Evolutionary conservation across 2,113 vertebrate genomes (phyloP).

Genomic region (Grus americana): DNA sequence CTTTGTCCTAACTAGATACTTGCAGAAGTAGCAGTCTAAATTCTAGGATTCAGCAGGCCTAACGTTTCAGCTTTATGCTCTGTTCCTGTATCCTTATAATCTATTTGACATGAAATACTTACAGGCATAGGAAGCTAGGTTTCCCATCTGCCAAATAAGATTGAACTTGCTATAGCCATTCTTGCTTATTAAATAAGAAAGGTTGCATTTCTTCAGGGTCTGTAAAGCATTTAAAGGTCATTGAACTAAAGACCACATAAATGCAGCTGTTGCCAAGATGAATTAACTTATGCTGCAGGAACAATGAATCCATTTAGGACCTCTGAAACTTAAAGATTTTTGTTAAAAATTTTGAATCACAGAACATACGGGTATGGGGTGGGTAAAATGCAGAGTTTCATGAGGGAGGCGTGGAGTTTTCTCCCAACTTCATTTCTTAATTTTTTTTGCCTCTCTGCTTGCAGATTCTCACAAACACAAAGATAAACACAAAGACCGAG

Average conservation of each 20-base stretch:
- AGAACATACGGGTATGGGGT: neutral
- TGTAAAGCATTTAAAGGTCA: neutral
- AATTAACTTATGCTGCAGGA: constrained; percentile 2
- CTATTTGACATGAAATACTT: neutral
- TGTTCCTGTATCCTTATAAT: neutral
- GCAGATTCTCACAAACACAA: constrained; percentile 95
- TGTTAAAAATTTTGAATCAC: neutral
- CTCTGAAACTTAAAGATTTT: neutral
- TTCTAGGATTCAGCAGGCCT: neutral
- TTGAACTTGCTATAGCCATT: neutral
- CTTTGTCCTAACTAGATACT: neutral
- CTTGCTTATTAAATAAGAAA: neutral
- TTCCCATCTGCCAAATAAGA: neutral
- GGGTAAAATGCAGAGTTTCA: neutral
- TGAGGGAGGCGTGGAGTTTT: constrained; percentile 16
- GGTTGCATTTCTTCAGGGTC: neutral
- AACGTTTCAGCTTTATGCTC: neutral
- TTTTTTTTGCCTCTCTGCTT: constrained; percentile 63
- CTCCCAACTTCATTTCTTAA: constrained; percentile 21
- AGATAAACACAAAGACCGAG: constrained; percentile 96
- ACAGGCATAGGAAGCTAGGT: neutral
- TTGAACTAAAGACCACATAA: neutral
- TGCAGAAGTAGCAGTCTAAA: neutral
- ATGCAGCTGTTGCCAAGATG: neutral
- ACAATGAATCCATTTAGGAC: neutral